These are phyloP conservation scores for Bactericera cockerelli DNA, from an alignment of 1,140 invertebrate genomes.

Conservation along the genomic window DNA sequence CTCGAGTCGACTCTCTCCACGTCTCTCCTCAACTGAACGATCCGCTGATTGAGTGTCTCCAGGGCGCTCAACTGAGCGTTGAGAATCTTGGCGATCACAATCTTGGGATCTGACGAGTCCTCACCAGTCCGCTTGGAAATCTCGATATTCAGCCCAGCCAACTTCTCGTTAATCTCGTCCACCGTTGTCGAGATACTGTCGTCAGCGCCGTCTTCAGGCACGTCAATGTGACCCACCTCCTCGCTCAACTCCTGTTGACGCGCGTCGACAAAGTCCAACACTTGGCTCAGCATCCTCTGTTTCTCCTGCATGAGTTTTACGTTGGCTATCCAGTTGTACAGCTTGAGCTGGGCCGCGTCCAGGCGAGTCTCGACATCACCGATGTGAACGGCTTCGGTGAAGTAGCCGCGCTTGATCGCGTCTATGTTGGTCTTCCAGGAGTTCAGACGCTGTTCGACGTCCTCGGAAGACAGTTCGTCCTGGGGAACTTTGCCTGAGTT, in stretches of 20 bases:
- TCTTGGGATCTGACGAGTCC: background rate
- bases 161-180: background rate
- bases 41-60: background rate
- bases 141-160: background rate
- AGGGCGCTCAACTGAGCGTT: background rate
- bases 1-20: too few species aligned
- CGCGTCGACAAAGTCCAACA: background rate
- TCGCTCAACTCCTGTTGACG: background rate
- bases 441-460: background rate
- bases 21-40: background rate
- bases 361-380: background rate
- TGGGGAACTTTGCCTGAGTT: too few species aligned
- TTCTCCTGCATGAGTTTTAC: background rate
- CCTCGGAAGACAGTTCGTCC: background rate
- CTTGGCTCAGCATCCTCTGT: background rate
- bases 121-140: background rate
- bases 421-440: background rate
- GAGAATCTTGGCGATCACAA: background rate
- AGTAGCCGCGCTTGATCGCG: background rate
- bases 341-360: background rate
- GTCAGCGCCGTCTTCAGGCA: too few species aligned
- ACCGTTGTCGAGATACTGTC: background rate
- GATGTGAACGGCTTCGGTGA: background rate
- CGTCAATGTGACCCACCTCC: background rate
- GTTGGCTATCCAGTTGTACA: slow-evolving; percentile 1